Conservation (phyloP, 2,113 vertebrate species). For the Peromyscus maniculatus region DNA sequence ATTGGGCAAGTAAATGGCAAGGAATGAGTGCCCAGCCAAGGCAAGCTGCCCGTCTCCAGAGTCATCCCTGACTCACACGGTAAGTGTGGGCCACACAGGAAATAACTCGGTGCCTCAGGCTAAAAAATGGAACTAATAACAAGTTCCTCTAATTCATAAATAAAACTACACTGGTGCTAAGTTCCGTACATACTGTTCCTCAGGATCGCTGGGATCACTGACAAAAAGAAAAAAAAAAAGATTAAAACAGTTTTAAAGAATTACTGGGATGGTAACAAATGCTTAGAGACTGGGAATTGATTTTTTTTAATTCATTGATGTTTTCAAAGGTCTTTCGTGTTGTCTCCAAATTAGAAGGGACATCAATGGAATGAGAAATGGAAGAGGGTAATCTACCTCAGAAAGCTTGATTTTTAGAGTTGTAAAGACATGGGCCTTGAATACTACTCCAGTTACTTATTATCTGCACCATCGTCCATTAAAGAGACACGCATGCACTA, state of each 20-base stretch:
- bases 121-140: slow-evolving; percentile 75
- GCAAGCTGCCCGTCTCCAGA: not conserved
- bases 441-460: not conserved
- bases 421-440: not conserved
- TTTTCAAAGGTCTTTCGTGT: slow-evolving; percentile 14
- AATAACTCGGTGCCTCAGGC: not conserved
- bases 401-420: not conserved
- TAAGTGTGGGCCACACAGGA: slow-evolving; percentile 45
- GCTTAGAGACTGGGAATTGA: slow-evolving; percentile 7
- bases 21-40: not conserved
- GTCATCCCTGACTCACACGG: not conserved
- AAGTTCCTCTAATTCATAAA: slow-evolving; percentile 52
- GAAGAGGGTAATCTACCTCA: not conserved
- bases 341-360: slow-evolving; percentile 1
- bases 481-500: not conserved
- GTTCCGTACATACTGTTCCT: not conserved
- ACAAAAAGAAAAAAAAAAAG: slow-evolving; percentile 13
- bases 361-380: not conserved
- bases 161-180: slow-evolving; percentile 55
- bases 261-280: slow-evolving; percentile 44
- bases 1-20: not conserved
- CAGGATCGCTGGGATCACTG: not conserved
- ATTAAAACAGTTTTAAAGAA: slow-evolving; percentile 51
- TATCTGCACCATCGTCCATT: not conserved
- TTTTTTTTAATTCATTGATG: slow-evolving; percentile 46